Evolutionary conservation across 2,888 invertebrate genomes (phyloP), one percentile per base, ranked within the genome.

Genomic region (Lithophane leautieri): DNA sequence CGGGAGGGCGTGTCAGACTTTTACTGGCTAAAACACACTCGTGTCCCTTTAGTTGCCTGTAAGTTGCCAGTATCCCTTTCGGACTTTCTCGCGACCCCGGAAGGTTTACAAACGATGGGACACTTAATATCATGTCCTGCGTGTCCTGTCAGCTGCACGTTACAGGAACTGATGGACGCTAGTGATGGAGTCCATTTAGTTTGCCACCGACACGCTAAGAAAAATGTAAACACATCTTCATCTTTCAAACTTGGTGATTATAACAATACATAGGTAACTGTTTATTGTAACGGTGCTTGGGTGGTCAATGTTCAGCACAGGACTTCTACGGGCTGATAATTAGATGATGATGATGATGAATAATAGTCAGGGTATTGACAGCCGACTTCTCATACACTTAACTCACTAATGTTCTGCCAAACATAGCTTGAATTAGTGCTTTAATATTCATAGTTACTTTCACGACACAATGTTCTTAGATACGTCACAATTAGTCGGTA

Each of bases 401-500:
- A 56, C 44, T n/a, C 28, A 52, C 58, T 12, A 82, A 52, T 82
- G 68, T 68, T 63, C 22, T 42, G 6, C 78, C 58, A 44, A 60
- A 69, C 16, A 34, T 60, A 78, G 83, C 16, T 60, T 6, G 34
- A 60, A 78, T 82, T 42, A 69, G 34, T 65, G 14, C 56, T 78
- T 67, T 58, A 25, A 52, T 82, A 79, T 82, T 69, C 69, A 78
- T 60, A n/a, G 42, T 60, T 42, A 8, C 0, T 42, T 58, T 54
- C 42, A 77, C 9, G 62, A 47, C 22, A 56, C 50, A 54, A 47
- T 67, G 42, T n/a, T 28, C 25, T 44, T 14, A 0, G 0, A 22
- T 28, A 80, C n/a, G 16, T 72, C 52, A 72, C 9, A 14, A 25
- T 14, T 56, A 62, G 11, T 28, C 16, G 25, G 1, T n/a, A 50